Percentiles rank a stretch among this genome's conserved stretches.
Conservation (phyloP, 2,797 vertebrate genomes). For the Peromyscus aztecus region DNA sequence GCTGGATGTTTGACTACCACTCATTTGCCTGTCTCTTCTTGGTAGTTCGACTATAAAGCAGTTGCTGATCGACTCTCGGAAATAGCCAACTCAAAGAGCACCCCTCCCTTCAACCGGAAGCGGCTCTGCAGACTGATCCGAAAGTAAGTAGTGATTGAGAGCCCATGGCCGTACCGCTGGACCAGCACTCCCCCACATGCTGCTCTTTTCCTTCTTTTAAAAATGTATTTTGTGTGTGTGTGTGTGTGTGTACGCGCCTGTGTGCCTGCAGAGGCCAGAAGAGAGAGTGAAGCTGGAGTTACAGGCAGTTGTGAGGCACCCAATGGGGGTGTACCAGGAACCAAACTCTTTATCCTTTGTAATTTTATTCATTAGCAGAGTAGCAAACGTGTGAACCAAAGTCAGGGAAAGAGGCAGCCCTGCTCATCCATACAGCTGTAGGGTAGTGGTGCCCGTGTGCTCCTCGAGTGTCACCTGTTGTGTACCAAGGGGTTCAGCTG, state of each 20-base stretch:
- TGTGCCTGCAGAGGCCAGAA: neutral
- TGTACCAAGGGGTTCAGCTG: neutral
- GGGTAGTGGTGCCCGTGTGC: fast-evolving
- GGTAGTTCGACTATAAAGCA: constrained; percentile 93
- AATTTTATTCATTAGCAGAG: neutral
- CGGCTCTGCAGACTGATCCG: constrained; percentile 90
- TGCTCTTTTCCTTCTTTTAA: too few species aligned
- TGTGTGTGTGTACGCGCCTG: neutral
- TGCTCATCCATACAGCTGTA: neutral
- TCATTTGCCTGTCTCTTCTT: neutral
- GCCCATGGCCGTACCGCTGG: fast-evolving
- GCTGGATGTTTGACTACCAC: neutral
- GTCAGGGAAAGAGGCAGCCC: neutral
- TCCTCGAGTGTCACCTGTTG: fast-evolving
- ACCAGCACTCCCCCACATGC: fast-evolving
- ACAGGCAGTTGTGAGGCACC: neutral
- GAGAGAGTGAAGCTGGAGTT: neutral
- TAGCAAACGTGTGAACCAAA: neutral
- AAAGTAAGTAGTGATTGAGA: constrained; percentile 85
- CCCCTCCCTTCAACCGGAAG: constrained; percentile 91
- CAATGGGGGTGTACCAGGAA: neutral
- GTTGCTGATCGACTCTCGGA: constrained; percentile 92
- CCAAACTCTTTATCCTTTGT: neutral
- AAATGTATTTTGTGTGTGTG: too few species aligned
- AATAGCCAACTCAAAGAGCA: constrained; percentile 88